Conservation (phyloP, 2,113 vertebrate genomes). For the Kryptolebias marmoratus region DNA sequence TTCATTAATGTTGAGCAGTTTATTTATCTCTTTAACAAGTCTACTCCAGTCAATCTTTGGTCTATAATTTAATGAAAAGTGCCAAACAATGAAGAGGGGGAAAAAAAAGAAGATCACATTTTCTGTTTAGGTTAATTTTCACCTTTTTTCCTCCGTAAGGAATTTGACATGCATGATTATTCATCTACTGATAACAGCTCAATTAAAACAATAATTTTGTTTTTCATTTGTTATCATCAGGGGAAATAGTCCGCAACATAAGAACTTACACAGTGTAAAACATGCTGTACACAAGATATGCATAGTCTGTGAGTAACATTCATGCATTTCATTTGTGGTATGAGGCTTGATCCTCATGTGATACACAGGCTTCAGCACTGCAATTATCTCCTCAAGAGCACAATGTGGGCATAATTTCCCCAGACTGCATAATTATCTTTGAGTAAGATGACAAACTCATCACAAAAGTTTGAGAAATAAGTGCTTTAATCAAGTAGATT, state of each 20-base stretch:
- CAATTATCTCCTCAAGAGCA: conserved; percentile 76
- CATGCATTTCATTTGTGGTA: conserved; percentile 69
- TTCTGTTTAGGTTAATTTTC: conserved; percentile 60
- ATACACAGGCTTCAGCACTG: conserved; percentile 53
- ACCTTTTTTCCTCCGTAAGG: conserved; percentile 54
- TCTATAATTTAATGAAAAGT: conserved; percentile 28
- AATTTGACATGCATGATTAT: conserved; percentile 59
- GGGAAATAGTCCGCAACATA: conserved; percentile 58
- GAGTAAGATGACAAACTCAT: conserved; percentile 67
- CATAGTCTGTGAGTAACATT: conserved; percentile 51
- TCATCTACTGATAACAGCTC: conserved; percentile 66
- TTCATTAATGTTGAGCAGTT: conserved; percentile 53
- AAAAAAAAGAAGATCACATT: conserved; percentile 47
- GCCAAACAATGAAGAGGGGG: conserved; percentile 16
- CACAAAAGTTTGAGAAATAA: conserved; percentile 63
- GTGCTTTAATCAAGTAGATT: conserved; percentile 27
- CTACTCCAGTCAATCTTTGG: conserved; percentile 24
- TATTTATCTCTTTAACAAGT: conserved; percentile 58
- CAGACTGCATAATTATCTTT: conserved; percentile 73
- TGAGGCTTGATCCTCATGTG: conserved; percentile 65
- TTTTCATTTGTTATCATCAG: conserved; percentile 60
- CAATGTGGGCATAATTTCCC: conserved; percentile 78
- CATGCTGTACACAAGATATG: conserved; percentile 51
- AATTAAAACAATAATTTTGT: conserved; percentile 69
- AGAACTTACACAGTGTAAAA: conserved; percentile 35